Evolutionary conservation across 2,888 invertebrate species (phyloP).

Genomic region (Tiphia femorata): DNA sequence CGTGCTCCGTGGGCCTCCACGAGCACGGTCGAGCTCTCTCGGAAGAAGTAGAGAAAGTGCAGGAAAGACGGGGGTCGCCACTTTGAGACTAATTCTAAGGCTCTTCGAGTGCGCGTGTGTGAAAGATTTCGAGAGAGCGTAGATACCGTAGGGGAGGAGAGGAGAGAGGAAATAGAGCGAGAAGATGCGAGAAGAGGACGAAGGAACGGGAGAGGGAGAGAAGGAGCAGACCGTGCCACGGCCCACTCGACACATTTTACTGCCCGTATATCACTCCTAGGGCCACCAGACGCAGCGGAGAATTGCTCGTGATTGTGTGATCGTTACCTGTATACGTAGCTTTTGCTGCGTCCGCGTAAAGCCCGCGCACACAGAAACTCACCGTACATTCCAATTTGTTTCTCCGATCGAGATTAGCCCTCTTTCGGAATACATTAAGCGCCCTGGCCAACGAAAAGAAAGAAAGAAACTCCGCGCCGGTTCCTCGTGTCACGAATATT

Average conservation of each 20-base stretch:
- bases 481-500: too few species aligned
- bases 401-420: slow-evolving; percentile 6
- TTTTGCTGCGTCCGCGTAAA: too few species aligned
- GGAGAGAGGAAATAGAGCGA: too few species aligned
- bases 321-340: too few species aligned
- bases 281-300: slow-evolving; percentile 17
- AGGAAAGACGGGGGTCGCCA: slow-evolving; percentile 19
- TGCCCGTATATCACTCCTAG: slow-evolving; percentile 52
- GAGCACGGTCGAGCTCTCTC: neutral
- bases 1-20: neutral
- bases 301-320: too few species aligned
- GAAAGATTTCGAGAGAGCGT: too few species aligned
- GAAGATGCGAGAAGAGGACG: too few species aligned
- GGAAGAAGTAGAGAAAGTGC: neutral
- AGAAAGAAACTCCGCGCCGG: too few species aligned
- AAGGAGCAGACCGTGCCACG: slow-evolving; percentile 7
- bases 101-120: slow-evolving; percentile 11
- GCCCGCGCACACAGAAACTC: neutral
- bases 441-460: too few species aligned
- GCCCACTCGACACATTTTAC: slow-evolving; percentile 49
- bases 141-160: too few species aligned
- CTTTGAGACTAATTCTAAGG: slow-evolving; percentile 39
- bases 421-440: slow-evolving; percentile 12
- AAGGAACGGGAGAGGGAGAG: too few species aligned
- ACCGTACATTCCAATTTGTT: slow-evolving; percentile 20